Conservation (phyloP, 2,888 invertebrate genomes). For the Vannuccia rotundouncinata region DNA sequence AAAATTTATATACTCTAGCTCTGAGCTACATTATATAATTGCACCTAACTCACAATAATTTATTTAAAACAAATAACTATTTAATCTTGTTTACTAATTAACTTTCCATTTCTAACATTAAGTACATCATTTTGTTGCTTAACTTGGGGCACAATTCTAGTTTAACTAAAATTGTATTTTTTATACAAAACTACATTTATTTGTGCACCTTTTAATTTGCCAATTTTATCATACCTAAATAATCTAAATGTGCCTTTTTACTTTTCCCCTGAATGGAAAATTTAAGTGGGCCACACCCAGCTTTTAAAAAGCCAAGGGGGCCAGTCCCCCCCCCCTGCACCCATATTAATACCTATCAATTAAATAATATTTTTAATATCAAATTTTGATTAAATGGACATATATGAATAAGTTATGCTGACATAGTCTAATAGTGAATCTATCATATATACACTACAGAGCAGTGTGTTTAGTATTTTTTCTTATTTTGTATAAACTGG, state of each 20-base stretch:
- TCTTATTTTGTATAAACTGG: too few species aligned
- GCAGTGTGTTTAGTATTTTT: too few species aligned
- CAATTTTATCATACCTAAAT: constrained; percentile 11
- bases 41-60: background rate
- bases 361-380: too few species aligned
- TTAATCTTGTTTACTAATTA: too few species aligned
- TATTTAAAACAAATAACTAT: background rate
- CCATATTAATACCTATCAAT: background rate
- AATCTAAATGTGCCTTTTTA: constrained; percentile 19
- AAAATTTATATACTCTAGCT: background rate
- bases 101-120: background rate
- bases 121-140: background rate
- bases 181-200: background rate
- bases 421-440: too few species aligned
- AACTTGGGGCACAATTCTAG: background rate
- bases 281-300: constrained; percentile 7
- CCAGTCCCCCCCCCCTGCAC: constrained; percentile 2
- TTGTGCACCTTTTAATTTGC: constrained; percentile 8
- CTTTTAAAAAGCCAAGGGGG: background rate
- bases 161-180: background rate
- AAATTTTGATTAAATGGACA: too few species aligned
- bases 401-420: too few species aligned
- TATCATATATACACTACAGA: too few species aligned
- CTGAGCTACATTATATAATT: background rate
- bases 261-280: constrained; percentile 10